These are phyloP conservation scores for Dermatemys mawii DNA, from an alignment of 2,113 vertebrate genomes.

Conservation along the genomic window DNA sequence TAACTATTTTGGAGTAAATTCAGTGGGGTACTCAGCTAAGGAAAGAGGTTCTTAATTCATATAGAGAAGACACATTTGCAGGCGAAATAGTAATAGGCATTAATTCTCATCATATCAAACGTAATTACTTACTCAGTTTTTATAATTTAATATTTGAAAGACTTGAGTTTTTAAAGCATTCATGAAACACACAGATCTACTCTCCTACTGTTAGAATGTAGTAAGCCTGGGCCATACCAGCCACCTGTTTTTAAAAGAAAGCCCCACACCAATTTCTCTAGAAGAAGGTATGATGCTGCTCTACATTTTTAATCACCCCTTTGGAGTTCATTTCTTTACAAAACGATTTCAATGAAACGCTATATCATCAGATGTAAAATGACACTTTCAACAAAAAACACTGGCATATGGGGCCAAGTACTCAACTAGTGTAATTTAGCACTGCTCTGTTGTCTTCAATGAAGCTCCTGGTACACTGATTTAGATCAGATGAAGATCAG, in stretches of 20 bases:
- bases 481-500: not conserved
- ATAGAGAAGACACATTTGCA: not conserved
- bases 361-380: not conserved
- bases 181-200: not conserved
- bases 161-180: not conserved
- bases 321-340: not conserved
- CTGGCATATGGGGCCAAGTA: not conserved
- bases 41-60: not conserved
- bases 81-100: not conserved
- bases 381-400: not conserved
- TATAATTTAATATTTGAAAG: not conserved
- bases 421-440: not conserved
- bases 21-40: not conserved
- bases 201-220: not conserved
- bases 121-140: not conserved
- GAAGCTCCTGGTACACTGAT: not conserved
- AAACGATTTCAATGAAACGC: not conserved
- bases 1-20: slow-evolving; percentile 12
- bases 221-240: not conserved
- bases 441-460: not conserved
- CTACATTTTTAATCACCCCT: not conserved
- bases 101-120: not conserved
- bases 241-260: not conserved
- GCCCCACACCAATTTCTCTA: not conserved
- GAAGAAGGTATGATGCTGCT: not conserved